phyloP scores from a whole-genome alignment of 2,797 vertebrate species.

The Sebastes taczanowskii region DNA sequence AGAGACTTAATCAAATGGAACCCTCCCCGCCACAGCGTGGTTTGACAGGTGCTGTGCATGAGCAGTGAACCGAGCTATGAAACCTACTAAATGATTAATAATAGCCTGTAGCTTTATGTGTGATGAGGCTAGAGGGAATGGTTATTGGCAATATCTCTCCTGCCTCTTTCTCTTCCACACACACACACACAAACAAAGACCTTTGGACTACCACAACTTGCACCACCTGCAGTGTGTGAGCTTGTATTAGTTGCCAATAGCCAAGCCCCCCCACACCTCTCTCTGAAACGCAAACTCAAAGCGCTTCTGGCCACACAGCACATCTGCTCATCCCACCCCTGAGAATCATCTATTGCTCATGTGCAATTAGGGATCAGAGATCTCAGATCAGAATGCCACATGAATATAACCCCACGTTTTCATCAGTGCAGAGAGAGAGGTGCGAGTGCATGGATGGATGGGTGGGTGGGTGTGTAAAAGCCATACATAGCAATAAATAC shows the following conservation, averaged over 20 bases:
- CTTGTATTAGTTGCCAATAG: conserved; percentile 49
- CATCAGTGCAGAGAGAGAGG: conserved; percentile 21
- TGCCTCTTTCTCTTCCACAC: conserved; percentile 14
- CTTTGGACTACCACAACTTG: conserved; percentile 54
- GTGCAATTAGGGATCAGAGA: conserved; percentile 74
- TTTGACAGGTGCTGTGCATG: conserved; percentile 69
- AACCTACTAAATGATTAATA: conserved; percentile 80
- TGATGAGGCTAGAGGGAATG: conserved; percentile 66
- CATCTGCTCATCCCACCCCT: conserved; percentile 69
- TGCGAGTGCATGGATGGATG: neutral
- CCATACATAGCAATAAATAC: neutral
- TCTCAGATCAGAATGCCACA: conserved; percentile 54
- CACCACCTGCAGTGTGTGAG: conserved; percentile 61
- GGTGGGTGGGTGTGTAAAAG: neutral
- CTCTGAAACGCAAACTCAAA: conserved; percentile 54
- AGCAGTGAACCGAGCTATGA: conserved; percentile 68
- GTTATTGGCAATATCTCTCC: conserved; percentile 60
- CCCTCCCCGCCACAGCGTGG: conserved; percentile 41
- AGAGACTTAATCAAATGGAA: conserved; percentile 74
- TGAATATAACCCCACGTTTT: conserved; percentile 21
- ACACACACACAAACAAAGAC: conserved; percentile 24
- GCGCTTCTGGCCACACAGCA: conserved; percentile 58
- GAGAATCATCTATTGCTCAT: conserved; percentile 57
- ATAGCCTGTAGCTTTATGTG: conserved; percentile 71
- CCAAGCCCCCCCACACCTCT: neutral